phyloP scores from a whole-genome alignment of 2,797 vertebrate genomes.

The Rallus crepitans region DNA sequence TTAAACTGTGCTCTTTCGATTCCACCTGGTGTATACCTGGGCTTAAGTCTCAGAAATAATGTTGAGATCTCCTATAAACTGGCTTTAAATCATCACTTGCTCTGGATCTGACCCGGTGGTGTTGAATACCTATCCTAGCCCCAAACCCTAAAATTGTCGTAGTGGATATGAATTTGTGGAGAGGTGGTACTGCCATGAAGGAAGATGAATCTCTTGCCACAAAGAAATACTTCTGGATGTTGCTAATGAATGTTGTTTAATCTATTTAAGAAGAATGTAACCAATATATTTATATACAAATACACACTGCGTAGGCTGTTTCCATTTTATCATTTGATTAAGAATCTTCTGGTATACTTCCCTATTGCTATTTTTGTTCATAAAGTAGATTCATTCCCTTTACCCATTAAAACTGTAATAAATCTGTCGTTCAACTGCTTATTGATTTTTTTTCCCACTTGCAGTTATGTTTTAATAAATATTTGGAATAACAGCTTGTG shows the following conservation, averaged over 20 bases:
- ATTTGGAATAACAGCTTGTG: neutral
- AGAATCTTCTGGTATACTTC: slow-evolving; percentile 1
- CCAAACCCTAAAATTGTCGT: neutral
- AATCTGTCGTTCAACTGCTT: slow-evolving; percentile 13
- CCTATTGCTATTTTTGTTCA: slow-evolving; percentile 30
- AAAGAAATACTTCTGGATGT: slow-evolving; percentile 14
- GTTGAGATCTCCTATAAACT: neutral
- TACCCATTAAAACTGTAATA: slow-evolving; percentile 51
- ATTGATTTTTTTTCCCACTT: neutral
- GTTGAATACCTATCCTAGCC: neutral
- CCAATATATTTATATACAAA: slow-evolving; percentile 43
- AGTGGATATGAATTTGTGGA: neutral
- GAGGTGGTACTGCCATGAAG: neutral
- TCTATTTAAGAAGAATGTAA: slow-evolving; percentile 59
- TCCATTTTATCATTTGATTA: slow-evolving; percentile 29
- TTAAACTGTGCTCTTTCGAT: neutral
- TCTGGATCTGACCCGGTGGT: neutral
- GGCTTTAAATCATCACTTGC: neutral
- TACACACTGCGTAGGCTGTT: slow-evolving; percentile 1
- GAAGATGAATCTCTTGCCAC: neutral
- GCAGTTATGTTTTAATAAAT: slow-evolving; percentile 56
- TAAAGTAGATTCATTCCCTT: slow-evolving; percentile 2
- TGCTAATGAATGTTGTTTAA: slow-evolving; percentile 47
- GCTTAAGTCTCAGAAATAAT: neutral
- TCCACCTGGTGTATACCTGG: neutral